Conservation (phyloP, 92 coral and sea anemone genomes). For the Porites divaricata region DNA sequence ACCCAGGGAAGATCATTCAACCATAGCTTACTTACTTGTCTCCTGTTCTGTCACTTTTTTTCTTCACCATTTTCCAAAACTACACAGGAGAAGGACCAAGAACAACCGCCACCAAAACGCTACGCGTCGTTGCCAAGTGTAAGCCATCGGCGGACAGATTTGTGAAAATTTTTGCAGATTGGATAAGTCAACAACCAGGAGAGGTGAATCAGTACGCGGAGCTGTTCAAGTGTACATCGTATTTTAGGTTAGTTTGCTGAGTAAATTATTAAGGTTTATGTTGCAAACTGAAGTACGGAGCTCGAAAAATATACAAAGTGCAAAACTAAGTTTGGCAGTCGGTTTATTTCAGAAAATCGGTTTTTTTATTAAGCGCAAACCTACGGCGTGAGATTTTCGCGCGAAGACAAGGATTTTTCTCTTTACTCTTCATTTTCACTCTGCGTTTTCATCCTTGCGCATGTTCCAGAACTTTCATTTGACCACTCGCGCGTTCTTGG, state of each 20-base stretch:
- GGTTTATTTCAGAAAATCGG: too few relatives aligned
- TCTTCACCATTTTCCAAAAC: neutral
- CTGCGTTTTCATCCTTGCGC: too few relatives aligned
- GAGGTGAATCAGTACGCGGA: slow-evolving; percentile 36
- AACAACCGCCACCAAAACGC: neutral
- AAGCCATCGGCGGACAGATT: slow-evolving; percentile 31
- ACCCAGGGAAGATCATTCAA: too few relatives aligned
- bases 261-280: neutral
- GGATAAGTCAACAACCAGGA: slow-evolving; percentile 25
- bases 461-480: too few relatives aligned
- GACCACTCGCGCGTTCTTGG: too few relatives aligned
- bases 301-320: too few relatives aligned
- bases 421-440: too few relatives aligned
- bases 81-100: neutral
- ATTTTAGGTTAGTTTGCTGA: slow-evolving; percentile 27
- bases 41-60: neutral
- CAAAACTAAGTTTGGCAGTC: too few relatives aligned
- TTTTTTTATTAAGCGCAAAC: too few relatives aligned
- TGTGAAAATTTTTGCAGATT: slow-evolving; percentile 35
- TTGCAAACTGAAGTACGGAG: too few relatives aligned
- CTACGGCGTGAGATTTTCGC: too few relatives aligned
- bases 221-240: slow-evolving; percentile 20
- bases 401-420: too few relatives aligned
- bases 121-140: slow-evolving; percentile 35
- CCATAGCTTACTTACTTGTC: neutral